A percentile compares a stretch with the other conserved stretches of the same genome.
Conservation (phyloP, 1,140 invertebrate species). For the Heterodera schachtii region DNA sequence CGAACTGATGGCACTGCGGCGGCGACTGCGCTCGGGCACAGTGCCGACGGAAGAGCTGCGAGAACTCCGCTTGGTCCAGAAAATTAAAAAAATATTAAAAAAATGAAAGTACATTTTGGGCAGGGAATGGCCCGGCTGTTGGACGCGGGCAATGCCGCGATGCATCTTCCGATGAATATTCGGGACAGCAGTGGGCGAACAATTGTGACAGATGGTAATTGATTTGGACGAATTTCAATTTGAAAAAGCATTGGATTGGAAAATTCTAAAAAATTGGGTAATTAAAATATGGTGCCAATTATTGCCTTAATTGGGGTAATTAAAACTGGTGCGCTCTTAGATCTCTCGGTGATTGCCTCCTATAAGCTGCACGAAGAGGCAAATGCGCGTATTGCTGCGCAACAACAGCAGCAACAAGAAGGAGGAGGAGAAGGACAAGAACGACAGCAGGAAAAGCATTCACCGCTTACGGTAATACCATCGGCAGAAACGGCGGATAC, state of each 20-base stretch:
- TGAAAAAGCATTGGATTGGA: too few relatives aligned
- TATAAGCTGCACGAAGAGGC: conserved; percentile 47
- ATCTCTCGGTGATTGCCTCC: conserved; percentile 43
- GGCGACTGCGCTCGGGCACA: conserved; percentile 51
- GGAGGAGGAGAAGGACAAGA: too few relatives aligned
- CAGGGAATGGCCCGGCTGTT: conserved; percentile 43
- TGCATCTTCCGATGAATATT: conserved; percentile 53
- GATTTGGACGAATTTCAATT: not conserved
- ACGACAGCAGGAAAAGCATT: too few relatives aligned
- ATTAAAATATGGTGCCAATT: not conserved
- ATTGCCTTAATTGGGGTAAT: not conserved
- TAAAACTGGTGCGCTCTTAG: not conserved
- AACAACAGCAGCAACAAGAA: not conserved
- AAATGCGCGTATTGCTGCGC: conserved; percentile 10
- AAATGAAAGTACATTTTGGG: not conserved
- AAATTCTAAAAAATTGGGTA: too few relatives aligned
- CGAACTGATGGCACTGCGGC: conserved; percentile 46
- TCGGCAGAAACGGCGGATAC: not conserved
- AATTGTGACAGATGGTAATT: conserved; percentile 29
- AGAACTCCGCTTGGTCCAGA: conserved; percentile 35
- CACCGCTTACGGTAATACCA: not conserved
- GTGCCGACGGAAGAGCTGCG: conserved; percentile 52
- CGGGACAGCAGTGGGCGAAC: conserved; percentile 46
- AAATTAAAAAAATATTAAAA: conserved; percentile 9
- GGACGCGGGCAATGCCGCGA: conserved; percentile 46